Base-by-base conservation (phyloP, 2,797 vertebrate genomes). In the Myotis vivesi region DNA sequence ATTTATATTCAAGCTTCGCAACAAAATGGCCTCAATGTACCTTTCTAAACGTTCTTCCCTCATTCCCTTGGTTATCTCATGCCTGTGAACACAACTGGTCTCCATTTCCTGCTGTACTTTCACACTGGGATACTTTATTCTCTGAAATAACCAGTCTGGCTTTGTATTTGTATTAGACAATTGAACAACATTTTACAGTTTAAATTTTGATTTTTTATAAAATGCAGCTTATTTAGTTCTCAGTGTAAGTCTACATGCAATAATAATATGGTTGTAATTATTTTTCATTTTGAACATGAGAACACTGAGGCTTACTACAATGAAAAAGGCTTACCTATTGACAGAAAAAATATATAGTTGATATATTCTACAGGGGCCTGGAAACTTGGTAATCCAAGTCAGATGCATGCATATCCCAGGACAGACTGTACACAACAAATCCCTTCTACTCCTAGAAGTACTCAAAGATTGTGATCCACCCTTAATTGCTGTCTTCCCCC, bases 21-120 rank as follows among this genome's bases (percentile, higher is more conserved):
- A 1, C 41, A 49, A 44, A 46, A 59, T 11, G 33, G 3, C 3
- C 0, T n/a, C 7, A 82, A 0, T 2, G 1, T 4, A 46, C 8
- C 8, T 84, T 41, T 90, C 41, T 75, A n/a, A 53, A 28, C 41
- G 1, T 11, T 36, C 9, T 76, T 81, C 41, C 0, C 1, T 22
- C 1, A 15, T 44, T 28, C 15, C 46, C 3, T 89, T n/a, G 8
- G 22, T 10, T 6, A 16, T 64, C 59, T 90, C 17, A 33, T 20
- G 4, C 6, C 23, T 25, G 6, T 55, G 83, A 85, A 55, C 13
- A 92, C 22, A 57, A 75, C 3, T 36, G 3, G 2, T 84, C 49
- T 49, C 71, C 10, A 23, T 8, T 49, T 55, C 41, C 33, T 62
- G 19, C 11, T 88, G 0, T 49, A 2, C 22, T 83, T 69, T 53